Base-by-base conservation (phyloP, 2,888 invertebrate species). In the Willowsia nigromaculata region DNA sequence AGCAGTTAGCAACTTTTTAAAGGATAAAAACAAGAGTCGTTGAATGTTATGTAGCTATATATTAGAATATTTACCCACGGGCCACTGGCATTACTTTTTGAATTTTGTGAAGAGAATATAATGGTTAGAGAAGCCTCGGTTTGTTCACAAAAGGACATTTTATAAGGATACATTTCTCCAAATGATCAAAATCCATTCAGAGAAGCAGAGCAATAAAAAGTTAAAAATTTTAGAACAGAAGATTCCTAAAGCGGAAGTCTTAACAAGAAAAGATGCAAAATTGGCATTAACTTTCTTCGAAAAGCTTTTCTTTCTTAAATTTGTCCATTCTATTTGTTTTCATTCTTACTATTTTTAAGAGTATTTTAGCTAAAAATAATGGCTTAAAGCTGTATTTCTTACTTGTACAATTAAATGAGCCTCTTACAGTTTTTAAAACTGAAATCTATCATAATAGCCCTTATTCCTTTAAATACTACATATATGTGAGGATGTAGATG, bases 51-150 rank as follows among this genome's bases (percentile, higher is more conserved):
- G n/a, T n/a, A n/a, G n/a, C 37, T 9, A 78, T 56, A 47, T 27
- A 56, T 78, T 56, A 56, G 56, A 56, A 56, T 53, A 53, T 33
- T 56, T 78, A 78, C 40, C 53, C 74, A 56, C 56, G 56, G 53
- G 33, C 78, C 78, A 56, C 37, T 78, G 56, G 33, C 78, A 56
- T 78, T 76, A 47, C 56, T 53, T 30, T 33, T 18, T 18, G 25
- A 47, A 78, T 33, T 53, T 30, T 53, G n/a, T 37, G n/a, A 27
- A 2, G 27, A 27, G 30, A 74, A 74, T 43, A 37, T 74, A n/a
- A 11, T 68, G 27, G 47, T 1, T 25, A 74, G 27, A 25, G 4
- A 22, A 68, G 37, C 6, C 11, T 22, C 33, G 56, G 22, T 27
- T 76, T 30, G 53, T 15, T 22, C n/a, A 78, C 18, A 47, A 56